Base-by-base conservation (phyloP, 2,797 vertebrate species). In the Hydrophis major region DNA sequence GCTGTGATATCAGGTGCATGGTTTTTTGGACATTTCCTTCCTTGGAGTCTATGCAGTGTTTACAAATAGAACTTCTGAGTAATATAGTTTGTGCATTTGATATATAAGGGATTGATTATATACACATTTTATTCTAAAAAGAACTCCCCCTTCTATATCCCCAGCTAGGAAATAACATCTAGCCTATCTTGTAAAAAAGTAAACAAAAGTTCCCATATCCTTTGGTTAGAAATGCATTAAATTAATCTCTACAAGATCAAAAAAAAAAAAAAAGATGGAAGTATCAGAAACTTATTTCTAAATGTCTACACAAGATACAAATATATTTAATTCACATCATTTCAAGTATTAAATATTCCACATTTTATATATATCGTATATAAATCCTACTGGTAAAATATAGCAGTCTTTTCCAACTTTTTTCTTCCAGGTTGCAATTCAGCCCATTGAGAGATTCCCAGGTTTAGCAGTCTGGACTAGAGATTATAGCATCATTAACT, bases 11-110 rank as follows among this genome's bases (percentile, higher is more conserved):
- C 0, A 87, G 0, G 0, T 2, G 89, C 92, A 90, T 94, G 88
- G 11, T 66, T 22, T 0, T 89, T 94, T 50, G 86, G 90, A 47
- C 91, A 50, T 69, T 93, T 87, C 92, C 61, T 47, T 78, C 90
- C 78, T 50, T 12, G 93, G 37, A 20, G 63, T 25, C 74, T 96
- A 37, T 7, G 11, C 94, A 95, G 90, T 95, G 93, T 95, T 97
- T 97, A 95, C 92, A 90, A 83, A 94, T 92, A 60, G 92, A 89
- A 92, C 50, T 94, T 96, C 89, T 93, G 96, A 93, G 94, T 91
- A 88, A 95, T 69, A 55, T 89, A 28, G 0, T 88, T 92, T 87
- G 63, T 89, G 59, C 56, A 93, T 93, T 94, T 95, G 95, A 91
- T 95, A 42, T 93, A 78, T 92, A 92, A 88, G 92, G 53, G 83